Evolutionary conservation across 2,888 invertebrate species (phyloP).

Genomic region (Silvanus unidentatus): DNA sequence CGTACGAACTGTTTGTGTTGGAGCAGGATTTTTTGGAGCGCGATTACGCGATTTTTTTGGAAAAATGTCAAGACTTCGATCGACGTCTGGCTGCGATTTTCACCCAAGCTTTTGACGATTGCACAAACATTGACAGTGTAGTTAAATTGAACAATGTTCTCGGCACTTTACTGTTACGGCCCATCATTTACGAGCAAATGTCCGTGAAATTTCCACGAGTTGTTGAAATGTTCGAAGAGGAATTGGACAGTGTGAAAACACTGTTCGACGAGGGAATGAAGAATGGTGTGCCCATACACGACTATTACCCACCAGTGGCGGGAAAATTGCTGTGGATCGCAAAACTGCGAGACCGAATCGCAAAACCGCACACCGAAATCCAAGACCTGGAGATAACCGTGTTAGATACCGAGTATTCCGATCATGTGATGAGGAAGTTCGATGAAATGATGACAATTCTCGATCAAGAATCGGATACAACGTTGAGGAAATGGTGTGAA

Average conservation of each 20-base stretch:
- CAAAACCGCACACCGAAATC: constrained; percentile 56
- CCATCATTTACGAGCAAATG: constrained; percentile 66
- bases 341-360: constrained; percentile 58
- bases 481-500: constrained; percentile 65
- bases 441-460: constrained; percentile 63
- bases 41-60: constrained; percentile 60
- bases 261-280: constrained; percentile 55
- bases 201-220: constrained; percentile 60
- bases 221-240: constrained; percentile 58
- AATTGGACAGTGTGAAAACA: constrained; percentile 61
- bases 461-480: constrained; percentile 54
- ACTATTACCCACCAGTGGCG: constrained; percentile 69
- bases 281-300: constrained; percentile 53
- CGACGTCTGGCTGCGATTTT: constrained; percentile 73
- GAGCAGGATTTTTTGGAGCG: constrained; percentile 59
- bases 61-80: constrained; percentile 65
- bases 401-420: constrained; percentile 52
- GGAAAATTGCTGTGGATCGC: constrained; percentile 64
- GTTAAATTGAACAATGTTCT: constrained; percentile 52
- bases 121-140: constrained; percentile 57
- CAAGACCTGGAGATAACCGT: constrained; percentile 62
- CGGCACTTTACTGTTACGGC: constrained; percentile 68
- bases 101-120: constrained; percentile 75
- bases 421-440: constrained; percentile 54
- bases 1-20: constrained; percentile 71